Evolutionary conservation across 2,888 invertebrate species (phyloP), one percentile per base, ranked within the genome.

Genomic region (Pemphredon lugubris): DNA sequence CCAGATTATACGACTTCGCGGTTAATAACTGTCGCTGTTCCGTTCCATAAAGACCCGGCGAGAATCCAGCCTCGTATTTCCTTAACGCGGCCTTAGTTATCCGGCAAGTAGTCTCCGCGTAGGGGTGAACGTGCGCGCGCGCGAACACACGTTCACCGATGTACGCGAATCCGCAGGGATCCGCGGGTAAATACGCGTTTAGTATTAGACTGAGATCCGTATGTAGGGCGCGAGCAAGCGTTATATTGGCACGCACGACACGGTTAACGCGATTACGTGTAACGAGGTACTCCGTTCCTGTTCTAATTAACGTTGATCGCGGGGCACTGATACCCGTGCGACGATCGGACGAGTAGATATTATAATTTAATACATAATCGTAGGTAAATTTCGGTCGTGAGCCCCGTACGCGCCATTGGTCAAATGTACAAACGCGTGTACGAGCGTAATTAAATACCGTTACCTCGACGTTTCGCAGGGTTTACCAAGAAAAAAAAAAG

Each of bases 201-300:
- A 32, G 48, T 61, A 34, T 32, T 30, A 39, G 16, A 53, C 39
- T 44, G 39, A 45, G 30, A 32, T 30, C 20, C 44, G 39, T 23
- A 37, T 18, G 47, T 53, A 39, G 51, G 58, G 45, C 54, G 47
- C 47, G 48, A 50, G 44, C 64, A 57, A 44, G 57, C 55, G 53
- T 73, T 59, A 66, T 59, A 76, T 69, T 23, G 64, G 59, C 67
- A 61, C 65, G 64, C 61, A 66, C 71, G 51, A 50, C 47, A 51
- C 61, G 63, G 53, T 59, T 63, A 59, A 72, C 75, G 83, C 75
- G 79, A 84, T 83, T 83, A 79, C 71, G 72, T 75, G 71, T 81
- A 82, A 81, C 83, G 80, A 81, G 79, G 81, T 81, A 77, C 76
- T 79, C 75, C 75, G 73, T 81, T 81, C 77, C 81, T 76, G 66